A percentile compares a stretch with the other conserved stretches of the same genome.
phyloP scores from a whole-genome alignment of 2,888 invertebrate species.

The Volucella inflata region DNA sequence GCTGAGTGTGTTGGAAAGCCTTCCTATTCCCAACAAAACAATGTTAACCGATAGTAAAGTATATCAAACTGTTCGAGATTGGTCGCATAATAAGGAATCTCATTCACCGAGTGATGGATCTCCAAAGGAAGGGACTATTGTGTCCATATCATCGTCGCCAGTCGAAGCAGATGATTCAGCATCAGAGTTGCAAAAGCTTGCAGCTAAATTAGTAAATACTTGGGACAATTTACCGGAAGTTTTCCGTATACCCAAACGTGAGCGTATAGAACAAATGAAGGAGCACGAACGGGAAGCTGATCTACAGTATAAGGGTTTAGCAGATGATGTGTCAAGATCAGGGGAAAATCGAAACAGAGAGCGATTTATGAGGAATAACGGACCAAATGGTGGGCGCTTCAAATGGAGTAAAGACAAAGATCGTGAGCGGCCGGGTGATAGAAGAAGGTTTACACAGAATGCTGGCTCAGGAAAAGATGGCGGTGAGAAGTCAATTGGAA shows the following conservation, averaged over 20 bases:
- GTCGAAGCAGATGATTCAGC: not conserved
- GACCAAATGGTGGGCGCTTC: slow-evolving; percentile 67
- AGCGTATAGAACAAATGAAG: slow-evolving; percentile 96
- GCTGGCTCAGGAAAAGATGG: slow-evolving; percentile 57
- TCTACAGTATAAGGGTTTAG: slow-evolving; percentile 82
- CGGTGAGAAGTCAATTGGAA: slow-evolving; percentile 73
- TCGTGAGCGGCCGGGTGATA: slow-evolving; percentile 48
- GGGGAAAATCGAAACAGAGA: slow-evolving; percentile 41
- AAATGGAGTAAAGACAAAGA: slow-evolving; percentile 53
- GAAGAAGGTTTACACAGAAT: slow-evolving; percentile 52
- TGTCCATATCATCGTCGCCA: slow-evolving; percentile 18
- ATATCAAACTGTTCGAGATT: slow-evolving; percentile 92
- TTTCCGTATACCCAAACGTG: slow-evolving; percentile 97
- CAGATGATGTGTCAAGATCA: slow-evolving; percentile 47
- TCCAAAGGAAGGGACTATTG: slow-evolving; percentile 50
- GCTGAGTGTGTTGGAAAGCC: slow-evolving; percentile 90
- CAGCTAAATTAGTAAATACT: slow-evolving; percentile 78
- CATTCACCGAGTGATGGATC: slow-evolving; percentile 76
- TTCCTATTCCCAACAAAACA: slow-evolving; percentile 97
- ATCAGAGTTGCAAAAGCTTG: slow-evolving; percentile 79
- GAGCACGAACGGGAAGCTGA: slow-evolving; percentile 97
- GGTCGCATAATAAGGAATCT: slow-evolving; percentile 85
- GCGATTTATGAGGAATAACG: slow-evolving; percentile 53
- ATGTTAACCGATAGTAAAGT: slow-evolving; percentile 97
- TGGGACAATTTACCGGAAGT: slow-evolving; percentile 84